These are phyloP conservation scores for Antrozous pallidus DNA, from an alignment of 2,797 vertebrate species.

Conservation along the genomic window DNA sequence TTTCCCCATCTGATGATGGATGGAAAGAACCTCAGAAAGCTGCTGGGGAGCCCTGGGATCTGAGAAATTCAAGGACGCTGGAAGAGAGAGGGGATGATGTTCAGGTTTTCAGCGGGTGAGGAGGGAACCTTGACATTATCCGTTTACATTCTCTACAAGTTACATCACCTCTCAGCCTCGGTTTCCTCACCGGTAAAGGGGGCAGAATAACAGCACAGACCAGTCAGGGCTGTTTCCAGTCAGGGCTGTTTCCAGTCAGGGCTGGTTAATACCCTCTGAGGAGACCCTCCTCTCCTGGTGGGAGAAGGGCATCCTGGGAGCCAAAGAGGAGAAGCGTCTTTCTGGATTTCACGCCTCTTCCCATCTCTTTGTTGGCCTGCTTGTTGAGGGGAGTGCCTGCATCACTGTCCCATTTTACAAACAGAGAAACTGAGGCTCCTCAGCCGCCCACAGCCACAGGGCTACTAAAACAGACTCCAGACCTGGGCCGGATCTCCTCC, in stretches of 20 bases:
- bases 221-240: accelerated
- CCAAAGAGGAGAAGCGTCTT: background rate
- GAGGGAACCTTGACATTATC: background rate
- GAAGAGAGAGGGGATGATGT: background rate
- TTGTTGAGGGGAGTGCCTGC: background rate
- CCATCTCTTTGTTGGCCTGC: no score
- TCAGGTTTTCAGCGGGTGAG: background rate
- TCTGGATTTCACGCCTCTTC: background rate
- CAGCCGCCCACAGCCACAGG: background rate
- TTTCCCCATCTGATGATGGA: background rate
- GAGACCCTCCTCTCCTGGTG: background rate
- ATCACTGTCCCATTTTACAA: background rate
- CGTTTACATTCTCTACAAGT: background rate
- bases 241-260: accelerated
- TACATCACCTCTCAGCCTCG: background rate
- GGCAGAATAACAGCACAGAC: background rate
- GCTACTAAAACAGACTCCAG: background rate
- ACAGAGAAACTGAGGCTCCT: background rate
- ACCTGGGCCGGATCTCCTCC: background rate
- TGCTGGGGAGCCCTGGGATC: background rate
- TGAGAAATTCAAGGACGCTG: background rate
- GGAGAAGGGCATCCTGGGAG: background rate
- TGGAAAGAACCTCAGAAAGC: background rate
- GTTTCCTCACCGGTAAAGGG: background rate
- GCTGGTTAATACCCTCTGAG: background rate